Base-by-base conservation (phyloP, 2,888 invertebrate genomes). In the Drosophila quasianomalipes region DNA sequence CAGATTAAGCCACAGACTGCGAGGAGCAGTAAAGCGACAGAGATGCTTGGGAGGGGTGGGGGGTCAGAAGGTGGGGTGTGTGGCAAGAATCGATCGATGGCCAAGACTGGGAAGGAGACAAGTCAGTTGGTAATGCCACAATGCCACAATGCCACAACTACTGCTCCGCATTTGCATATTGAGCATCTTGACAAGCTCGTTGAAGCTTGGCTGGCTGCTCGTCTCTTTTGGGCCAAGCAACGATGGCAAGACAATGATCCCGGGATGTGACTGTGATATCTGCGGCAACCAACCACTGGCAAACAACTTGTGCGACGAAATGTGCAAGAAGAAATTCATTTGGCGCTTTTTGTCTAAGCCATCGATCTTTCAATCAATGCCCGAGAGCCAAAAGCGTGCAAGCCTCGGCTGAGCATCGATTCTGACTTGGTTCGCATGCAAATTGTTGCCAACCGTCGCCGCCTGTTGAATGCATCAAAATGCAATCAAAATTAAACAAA, bases 311-410 rank as follows among this genome's bases (percentile, higher is more conserved):
- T 54, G 54, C 51, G 33, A 66, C 33, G 49, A 49, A 28, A 58
- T 66, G 57, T 26, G 55, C 53, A 71, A 51, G 49, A 73, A 73
- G 74, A 88, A 85, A 85, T 90, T 85, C 90, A 85, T 90, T 85
- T 88, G 81, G 73, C 76, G 74, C 66, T 79, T 67, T 84, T 85
- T 86, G 85, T 86, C 85, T 86, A 79, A 83, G 75, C 90, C 81
- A 86, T 91, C 91, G 89, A 89, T 89, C 89, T 91, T 89, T 89
- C 89, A 89, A 89, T 89, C 89, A 89, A 89, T 77, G 85, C 86
- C 86, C 89, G 68, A 83, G 70, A 83, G 85, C 81, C 61, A 70
- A 83, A 86, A 80, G 77, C 79, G 79, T 78, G 85, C 86, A 83
- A 63, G 58, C 35, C 72, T 65, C 16, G 35, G 37, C 26, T 51